A percentile compares a stretch with the other conserved stretches of the same genome.
phyloP scores from a whole-genome alignment of 2,797 vertebrate genomes.

The Simalia tracyae region DNA sequence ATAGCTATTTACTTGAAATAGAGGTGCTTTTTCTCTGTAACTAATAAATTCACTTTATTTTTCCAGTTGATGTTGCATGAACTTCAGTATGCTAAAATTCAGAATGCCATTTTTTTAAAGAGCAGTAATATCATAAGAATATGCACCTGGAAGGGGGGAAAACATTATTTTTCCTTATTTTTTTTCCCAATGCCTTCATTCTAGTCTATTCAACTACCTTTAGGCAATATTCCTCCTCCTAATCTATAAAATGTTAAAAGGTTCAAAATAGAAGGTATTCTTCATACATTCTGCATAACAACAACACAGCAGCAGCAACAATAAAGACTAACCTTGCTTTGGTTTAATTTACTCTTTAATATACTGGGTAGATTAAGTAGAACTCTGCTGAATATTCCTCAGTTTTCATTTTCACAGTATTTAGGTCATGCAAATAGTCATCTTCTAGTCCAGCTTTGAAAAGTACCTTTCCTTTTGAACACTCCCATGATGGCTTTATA shows the following conservation, averaged over 20 bases:
- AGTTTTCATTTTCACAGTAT: neutral
- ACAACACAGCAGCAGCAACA: conserved; percentile 61
- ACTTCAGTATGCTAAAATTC: conserved; percentile 50
- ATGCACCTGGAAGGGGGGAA: neutral
- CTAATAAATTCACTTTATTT: conserved; percentile 42
- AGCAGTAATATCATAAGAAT: conserved; percentile 52
- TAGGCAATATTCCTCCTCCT: conserved; percentile 54
- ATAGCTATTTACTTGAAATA: conserved; percentile 36
- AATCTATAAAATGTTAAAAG: conserved; percentile 34
- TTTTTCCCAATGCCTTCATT: conserved; percentile 52
- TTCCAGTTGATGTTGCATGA: conserved; percentile 41
- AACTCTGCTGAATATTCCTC: neutral
- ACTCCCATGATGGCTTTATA: neutral
- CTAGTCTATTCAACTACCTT: conserved; percentile 41
- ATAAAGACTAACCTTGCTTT: conserved; percentile 58
- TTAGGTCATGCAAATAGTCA: neutral
- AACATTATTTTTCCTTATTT: conserved; percentile 55
- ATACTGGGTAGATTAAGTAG: conserved; percentile 23
- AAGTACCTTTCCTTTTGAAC: neutral
- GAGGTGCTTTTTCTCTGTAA: conserved; percentile 26
- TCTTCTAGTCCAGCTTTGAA: neutral
- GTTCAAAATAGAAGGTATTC: conserved; percentile 31
- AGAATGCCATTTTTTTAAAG: conserved; percentile 20
- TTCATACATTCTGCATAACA: conserved; percentile 58
- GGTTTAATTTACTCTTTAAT: conserved; percentile 26